Evolutionary conservation across 2,888 invertebrate species (phyloP).

Genomic region (Cyaniris semiargus): DNA sequence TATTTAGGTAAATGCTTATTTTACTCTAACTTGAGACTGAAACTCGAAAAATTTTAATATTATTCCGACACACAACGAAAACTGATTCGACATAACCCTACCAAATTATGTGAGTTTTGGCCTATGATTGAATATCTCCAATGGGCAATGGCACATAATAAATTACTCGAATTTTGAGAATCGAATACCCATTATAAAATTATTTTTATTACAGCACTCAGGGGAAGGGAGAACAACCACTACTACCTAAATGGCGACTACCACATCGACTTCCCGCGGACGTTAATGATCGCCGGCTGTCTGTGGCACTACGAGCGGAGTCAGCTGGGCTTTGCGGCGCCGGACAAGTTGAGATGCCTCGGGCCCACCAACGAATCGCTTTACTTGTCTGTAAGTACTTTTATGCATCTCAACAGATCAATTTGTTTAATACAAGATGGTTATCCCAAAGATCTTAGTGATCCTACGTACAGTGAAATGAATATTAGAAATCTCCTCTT

Average conservation of each 20-base stretch:
- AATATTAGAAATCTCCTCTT: not conserved
- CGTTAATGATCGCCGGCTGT: slow-evolving; percentile 88
- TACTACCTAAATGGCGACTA: slow-evolving; percentile 97
- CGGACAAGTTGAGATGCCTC: slow-evolving; percentile 89
- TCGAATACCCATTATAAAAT: no score
- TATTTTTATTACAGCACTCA: slow-evolving; percentile 81
- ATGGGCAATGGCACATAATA: no score
- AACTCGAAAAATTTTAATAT: no score
- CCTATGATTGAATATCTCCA: no score
- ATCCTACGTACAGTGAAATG: not conserved
- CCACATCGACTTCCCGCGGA: slow-evolving; percentile 94
- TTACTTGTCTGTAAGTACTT: slow-evolving; percentile 85
- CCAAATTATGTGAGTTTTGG: no score
- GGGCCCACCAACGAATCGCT: slow-evolving; percentile 96
- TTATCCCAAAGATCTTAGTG: not conserved
- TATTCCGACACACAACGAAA: no score
- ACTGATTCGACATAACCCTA: no score
- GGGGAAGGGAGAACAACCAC: slow-evolving; percentile 87
- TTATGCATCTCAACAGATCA: not conserved
- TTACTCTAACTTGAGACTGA: not conserved
- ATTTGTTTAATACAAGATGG: not conserved
- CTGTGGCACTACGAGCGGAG: slow-evolving; percentile 93
- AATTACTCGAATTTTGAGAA: no score
- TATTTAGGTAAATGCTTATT: slow-evolving; percentile 85
- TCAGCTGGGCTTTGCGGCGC: slow-evolving; percentile 89